Evolutionary conservation across 2,113 vertebrate genomes (phyloP).

Genomic region (Aptenodytes forsteri): DNA sequence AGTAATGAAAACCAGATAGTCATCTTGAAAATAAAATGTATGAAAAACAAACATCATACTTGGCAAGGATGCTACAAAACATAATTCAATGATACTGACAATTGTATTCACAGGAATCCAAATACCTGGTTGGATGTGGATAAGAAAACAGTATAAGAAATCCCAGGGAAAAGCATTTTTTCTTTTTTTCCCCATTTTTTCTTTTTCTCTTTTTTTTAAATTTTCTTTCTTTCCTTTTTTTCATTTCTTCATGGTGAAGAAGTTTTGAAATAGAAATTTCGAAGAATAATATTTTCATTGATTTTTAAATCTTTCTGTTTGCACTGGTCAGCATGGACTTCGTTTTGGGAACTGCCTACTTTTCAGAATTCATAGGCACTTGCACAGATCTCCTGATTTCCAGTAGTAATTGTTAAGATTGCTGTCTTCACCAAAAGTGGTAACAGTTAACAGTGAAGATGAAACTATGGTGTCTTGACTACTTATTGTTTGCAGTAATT

Average conservation of each 20-base stretch:
- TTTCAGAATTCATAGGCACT: not conserved
- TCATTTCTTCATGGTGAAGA: not conserved
- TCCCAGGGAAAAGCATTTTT: not conserved
- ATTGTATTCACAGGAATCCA: not conserved
- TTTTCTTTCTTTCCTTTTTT: not conserved
- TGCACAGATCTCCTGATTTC: not conserved
- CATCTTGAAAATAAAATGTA: not conserved
- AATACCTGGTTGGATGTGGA: not conserved
- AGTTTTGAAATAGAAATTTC: not conserved
- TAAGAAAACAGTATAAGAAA: not conserved
- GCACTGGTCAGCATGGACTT: not conserved
- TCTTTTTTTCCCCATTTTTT: fast-evolving
- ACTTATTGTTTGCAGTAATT: not conserved
- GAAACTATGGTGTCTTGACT: not conserved
- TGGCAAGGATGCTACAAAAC: not conserved
- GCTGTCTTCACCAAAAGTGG: not conserved
- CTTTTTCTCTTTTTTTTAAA: fast-evolving
- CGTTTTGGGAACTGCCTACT: not conserved
- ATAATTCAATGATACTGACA: not conserved
- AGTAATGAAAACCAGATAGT: conserved; percentile 35
- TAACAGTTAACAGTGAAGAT: not conserved
- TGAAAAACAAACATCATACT: conserved; percentile 2
- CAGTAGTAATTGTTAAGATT: not conserved
- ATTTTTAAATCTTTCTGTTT: not conserved
- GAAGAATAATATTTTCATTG: not conserved